Base-by-base conservation (phyloP, 2,113 vertebrate species). In the Apaloderma vittatum region DNA sequence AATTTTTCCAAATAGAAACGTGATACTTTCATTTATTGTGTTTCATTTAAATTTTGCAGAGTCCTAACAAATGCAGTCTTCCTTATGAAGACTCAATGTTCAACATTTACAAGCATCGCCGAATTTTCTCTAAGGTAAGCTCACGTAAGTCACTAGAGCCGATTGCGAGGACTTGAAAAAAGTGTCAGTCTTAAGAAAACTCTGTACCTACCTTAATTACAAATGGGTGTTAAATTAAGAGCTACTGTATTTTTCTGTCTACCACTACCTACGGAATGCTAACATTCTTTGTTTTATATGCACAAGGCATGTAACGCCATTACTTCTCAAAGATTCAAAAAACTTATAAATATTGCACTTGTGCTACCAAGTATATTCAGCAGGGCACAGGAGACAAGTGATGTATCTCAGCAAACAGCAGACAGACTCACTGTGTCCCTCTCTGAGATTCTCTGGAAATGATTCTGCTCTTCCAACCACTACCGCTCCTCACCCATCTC, bases 1-100 rank as follows among this genome's bases (percentile, higher is more conserved):
- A 88, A 37, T 20, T 62, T 77, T 90, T 93, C 95, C 87, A 90
- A 68, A 52, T 11, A 74, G 83, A 93, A 95, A 93, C 45, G 40
- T 3, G 65, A 88, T 86, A 57, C 78, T 71, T 94, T 61, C 68
- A 55, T 52, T 89, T 43, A 82, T 1, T 90, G 71, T 30, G 52
- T 76, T 87, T 85, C 30, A 71, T 93, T 92, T 83, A 63, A 45
- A 73, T 83, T 63, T 87, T 93, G 66, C 66, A 89, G 86, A 79
- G 72, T 67, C 57, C 61, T 61, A 80, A 89, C 15, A 8, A 94
- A 77, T 51, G 63, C 15, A 15, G 55, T 89, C 76, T 75, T 78
- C 86, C 81, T 88, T 62, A 70, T 22, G 45, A 88, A 93, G 91
- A 55, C 37, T 23, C 30, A 9, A 5, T 37, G 70, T 74, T 92